Evolutionary conservation across 2,888 invertebrate species (phyloP).

Genomic region (Trichacis sp.): DNA sequence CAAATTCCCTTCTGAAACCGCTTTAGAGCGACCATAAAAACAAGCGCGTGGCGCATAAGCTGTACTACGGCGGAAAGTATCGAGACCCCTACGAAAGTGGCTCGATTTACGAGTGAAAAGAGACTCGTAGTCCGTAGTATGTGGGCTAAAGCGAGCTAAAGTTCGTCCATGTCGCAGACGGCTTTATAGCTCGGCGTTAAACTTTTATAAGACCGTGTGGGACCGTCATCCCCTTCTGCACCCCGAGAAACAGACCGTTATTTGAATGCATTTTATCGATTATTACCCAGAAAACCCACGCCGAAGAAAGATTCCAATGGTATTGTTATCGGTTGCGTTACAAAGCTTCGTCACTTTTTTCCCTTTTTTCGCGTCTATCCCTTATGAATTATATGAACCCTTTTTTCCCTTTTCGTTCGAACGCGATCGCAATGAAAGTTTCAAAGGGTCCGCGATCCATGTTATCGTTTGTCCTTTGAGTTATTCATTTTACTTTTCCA

Average conservation of each 20-base stretch:
- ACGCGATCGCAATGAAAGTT: no score
- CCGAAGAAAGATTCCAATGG: conserved; percentile 4
- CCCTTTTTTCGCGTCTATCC: background rate
- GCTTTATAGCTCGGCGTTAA: conserved; percentile 41
- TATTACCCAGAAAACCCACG: conserved; percentile 22
- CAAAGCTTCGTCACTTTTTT: background rate
- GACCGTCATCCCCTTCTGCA: conserved; percentile 15
- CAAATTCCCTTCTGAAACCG: conserved; percentile 14
- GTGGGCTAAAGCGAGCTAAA: conserved; percentile 38
- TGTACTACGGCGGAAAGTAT: conserved; percentile 27
- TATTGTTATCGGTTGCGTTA: conserved; percentile 3
- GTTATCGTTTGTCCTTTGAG: background rate
- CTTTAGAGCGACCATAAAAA: conserved; percentile 20
- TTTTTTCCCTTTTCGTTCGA: no score
- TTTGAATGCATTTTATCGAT: conserved; percentile 46
- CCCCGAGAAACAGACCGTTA: conserved; percentile 29
- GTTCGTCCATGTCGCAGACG: conserved; percentile 40
- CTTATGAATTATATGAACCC: background rate
- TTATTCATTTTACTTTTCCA: conserved; percentile 1
- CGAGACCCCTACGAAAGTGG: conserved; percentile 36
- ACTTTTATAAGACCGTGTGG: conserved; percentile 31
- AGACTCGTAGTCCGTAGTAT: conserved; percentile 26
- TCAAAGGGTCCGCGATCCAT: no score
- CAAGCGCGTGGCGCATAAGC: conserved; percentile 12
- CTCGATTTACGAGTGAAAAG: conserved; percentile 38